Conservation (phyloP, 1,140 invertebrate genomes). For the Dufourea novaeangliae region DNA sequence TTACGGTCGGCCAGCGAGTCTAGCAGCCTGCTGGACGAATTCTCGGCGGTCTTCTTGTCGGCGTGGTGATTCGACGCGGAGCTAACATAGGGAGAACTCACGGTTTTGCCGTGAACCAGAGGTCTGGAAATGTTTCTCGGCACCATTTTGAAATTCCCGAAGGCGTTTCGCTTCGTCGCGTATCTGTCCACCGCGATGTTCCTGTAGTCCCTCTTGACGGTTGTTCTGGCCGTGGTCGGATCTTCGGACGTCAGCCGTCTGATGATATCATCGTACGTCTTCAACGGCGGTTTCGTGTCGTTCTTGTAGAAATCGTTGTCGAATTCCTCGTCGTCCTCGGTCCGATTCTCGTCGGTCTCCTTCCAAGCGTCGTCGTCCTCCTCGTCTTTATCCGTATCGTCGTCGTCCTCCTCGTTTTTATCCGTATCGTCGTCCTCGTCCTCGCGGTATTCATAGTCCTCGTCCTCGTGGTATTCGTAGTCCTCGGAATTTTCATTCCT, state of each 20-base stretch:
- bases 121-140: constrained; percentile 48
- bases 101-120: neutral
- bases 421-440: constrained; percentile 37
- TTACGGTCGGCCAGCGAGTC: constrained; percentile 31
- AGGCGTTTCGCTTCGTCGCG: constrained; percentile 68
- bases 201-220: constrained; percentile 66
- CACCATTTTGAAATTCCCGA: constrained; percentile 66
- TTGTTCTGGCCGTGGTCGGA: constrained; percentile 62
- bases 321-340: constrained; percentile 58
- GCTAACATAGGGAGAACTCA: too few species aligned
- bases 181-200: constrained; percentile 71
- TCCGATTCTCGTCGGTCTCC: constrained; percentile 59
- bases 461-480: constrained; percentile 51
- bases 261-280: constrained; percentile 78
- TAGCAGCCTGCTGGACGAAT: constrained; percentile 8
- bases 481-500: constrained; percentile 26
- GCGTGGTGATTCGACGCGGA: too few species aligned
- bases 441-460: constrained; percentile 26
- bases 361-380: constrained; percentile 66
- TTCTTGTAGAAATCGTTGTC: constrained; percentile 61
- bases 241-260: constrained; percentile 73
- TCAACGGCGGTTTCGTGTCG: constrained; percentile 64
- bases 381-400: constrained; percentile 58
- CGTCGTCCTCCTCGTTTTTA: constrained; percentile 59
- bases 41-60: constrained; percentile 5